Evolutionary conservation across 2,113 vertebrate genomes (phyloP).

Genomic region (Leucosticte australis): DNA sequence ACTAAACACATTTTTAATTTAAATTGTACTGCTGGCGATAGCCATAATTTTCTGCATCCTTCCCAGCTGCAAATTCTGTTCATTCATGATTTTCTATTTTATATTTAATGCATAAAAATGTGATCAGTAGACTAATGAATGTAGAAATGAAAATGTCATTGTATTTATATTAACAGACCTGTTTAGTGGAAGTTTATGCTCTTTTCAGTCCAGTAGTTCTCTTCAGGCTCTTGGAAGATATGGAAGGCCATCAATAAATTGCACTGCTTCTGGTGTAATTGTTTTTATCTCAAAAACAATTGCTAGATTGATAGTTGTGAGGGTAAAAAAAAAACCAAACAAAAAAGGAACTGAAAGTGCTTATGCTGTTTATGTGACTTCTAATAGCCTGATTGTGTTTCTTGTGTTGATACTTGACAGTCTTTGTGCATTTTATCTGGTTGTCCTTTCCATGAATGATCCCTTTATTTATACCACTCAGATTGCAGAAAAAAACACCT

Average conservation of each 20-base stretch:
- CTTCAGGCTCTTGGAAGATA: not conserved
- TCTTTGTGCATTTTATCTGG: not conserved
- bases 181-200: not conserved
- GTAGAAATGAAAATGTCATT: not conserved
- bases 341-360: not conserved
- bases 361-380: not conserved
- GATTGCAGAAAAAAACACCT: not conserved
- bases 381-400: not conserved
- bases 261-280: not conserved
- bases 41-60: not conserved
- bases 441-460: not conserved
- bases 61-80: not conserved
- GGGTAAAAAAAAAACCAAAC: fast-evolving
- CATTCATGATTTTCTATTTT: not conserved
- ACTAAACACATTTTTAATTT: not conserved
- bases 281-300: not conserved
- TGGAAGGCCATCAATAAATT: not conserved
- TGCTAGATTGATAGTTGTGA: not conserved
- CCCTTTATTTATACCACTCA: not conserved
- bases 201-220: not conserved
- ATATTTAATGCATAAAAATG: not conserved
- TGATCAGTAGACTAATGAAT: not conserved
- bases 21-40: not conserved
- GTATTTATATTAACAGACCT: not conserved
- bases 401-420: not conserved